phyloP scores from a whole-genome alignment of 2,113 vertebrate species.

The Pterophyllum scalare region DNA sequence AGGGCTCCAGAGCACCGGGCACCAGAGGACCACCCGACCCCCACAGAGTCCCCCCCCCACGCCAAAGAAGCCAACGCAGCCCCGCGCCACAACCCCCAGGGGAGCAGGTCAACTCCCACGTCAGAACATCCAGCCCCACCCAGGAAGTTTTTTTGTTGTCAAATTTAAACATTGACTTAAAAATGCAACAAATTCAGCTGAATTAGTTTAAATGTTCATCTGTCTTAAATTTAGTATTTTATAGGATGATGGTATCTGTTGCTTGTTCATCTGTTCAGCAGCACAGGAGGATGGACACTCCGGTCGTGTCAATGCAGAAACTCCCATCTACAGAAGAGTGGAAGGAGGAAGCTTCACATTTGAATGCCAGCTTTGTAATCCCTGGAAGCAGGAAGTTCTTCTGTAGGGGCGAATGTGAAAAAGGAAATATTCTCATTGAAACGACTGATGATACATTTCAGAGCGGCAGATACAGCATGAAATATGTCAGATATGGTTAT shows the following conservation, averaged over 20 bases:
- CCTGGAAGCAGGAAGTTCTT: neutral
- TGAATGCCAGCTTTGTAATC: accelerated
- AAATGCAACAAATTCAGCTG: neutral
- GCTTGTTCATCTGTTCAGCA: neutral
- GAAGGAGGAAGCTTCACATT: neutral
- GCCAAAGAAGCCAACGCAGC: no score
- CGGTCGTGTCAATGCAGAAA: accelerated
- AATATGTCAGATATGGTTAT: neutral
- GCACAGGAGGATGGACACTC: neutral
- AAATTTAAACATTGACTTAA: neutral
- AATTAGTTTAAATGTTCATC: no score
- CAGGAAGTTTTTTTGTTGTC: no score
- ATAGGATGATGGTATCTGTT: neutral
- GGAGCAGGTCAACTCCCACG: no score
- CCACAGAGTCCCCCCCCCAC: no score
- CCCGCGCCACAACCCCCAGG: no score
- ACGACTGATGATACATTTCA: accelerated
- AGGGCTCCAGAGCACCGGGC: no score
- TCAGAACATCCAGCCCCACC: no score
- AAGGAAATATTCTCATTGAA: neutral
- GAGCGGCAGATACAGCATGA: neutral
- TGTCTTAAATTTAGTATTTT: neutral
- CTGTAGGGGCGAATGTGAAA: neutral
- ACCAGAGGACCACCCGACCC: no score
- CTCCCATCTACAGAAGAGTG: accelerated